Percentiles rank a stretch among this genome's conserved stretches.
Conservation (phyloP, 2,888 invertebrate genomes). For the Amphipyra berbera region DNA sequence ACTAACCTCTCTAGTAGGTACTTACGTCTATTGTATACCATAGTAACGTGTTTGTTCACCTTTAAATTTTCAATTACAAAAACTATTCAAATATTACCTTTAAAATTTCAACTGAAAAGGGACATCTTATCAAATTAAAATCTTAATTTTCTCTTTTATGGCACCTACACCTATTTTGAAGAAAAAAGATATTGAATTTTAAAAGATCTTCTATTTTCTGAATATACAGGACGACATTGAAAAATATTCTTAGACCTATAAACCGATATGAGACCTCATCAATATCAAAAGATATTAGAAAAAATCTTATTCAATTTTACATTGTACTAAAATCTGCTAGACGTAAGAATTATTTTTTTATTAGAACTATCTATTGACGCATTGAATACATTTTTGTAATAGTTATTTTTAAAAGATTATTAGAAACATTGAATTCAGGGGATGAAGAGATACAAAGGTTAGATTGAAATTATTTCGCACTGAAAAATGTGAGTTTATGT, state of each 20-base stretch:
- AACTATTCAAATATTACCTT: constrained; percentile 4
- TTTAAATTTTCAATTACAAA: constrained; percentile 1
- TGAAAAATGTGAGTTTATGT: too few relatives aligned
- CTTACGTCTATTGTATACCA: too few relatives aligned
- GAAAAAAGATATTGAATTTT: constrained; percentile 2
- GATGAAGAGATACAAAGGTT: too few relatives aligned
- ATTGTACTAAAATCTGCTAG: constrained; percentile 7
- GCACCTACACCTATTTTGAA: background rate
- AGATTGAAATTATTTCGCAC: too few relatives aligned
- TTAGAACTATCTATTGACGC: constrained; percentile 26
- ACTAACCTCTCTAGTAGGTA: too few relatives aligned
- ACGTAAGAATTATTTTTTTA: constrained; percentile 20
- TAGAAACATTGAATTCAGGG: background rate
- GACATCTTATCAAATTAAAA: constrained; percentile 26
- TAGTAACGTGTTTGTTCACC: too few relatives aligned
- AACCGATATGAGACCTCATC: constrained; percentile 12
- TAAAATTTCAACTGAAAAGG: background rate
- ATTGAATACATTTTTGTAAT: constrained; percentile 6
- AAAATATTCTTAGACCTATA: constrained; percentile 13
- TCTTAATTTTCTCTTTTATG: constrained; percentile 8
- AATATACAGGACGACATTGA: constrained; percentile 8
- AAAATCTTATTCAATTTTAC: constrained; percentile 27
- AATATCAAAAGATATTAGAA: constrained; percentile 14
- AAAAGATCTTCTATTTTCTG: constrained; percentile 8
- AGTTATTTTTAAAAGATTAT: constrained; percentile 4